These are phyloP conservation scores for Montipora sp. DNA, from an alignment of 64 coral and sea anemone species.

Conservation along the genomic window DNA sequence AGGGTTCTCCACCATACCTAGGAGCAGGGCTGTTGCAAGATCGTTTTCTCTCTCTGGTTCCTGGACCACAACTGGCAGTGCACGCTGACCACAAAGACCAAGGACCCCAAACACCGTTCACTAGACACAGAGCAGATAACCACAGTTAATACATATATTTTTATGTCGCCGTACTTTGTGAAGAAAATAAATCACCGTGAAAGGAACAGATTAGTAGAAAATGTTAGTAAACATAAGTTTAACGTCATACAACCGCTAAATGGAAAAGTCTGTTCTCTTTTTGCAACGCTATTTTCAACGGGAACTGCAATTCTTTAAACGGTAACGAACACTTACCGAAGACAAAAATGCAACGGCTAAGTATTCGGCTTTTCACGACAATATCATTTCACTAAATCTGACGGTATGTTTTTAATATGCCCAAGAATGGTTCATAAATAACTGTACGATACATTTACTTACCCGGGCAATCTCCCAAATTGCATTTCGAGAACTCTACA, in stretches of 20 bases:
- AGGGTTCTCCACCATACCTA: slow-evolving; percentile 70
- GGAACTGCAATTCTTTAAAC: no score
- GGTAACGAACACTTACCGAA: no score
- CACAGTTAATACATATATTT: neutral
- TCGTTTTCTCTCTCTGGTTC: slow-evolving; percentile 76
- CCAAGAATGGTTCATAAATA: neutral
- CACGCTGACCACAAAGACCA: slow-evolving; percentile 90
- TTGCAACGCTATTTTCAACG: no score
- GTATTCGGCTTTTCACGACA: neutral
- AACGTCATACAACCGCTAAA: no score
- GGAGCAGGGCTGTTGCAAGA: slow-evolving; percentile 74
- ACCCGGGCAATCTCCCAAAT: slow-evolving; percentile 82
- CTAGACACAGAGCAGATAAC: neutral
- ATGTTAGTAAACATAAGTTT: no score
- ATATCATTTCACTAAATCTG: neutral
- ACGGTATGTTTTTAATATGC: neutral
- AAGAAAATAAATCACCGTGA: no score
- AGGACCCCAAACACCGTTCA: slow-evolving; percentile 78
- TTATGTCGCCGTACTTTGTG: neutral
- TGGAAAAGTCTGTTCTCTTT: no score
- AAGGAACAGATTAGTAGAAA: no score
- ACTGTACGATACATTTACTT: neutral
- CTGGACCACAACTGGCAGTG: slow-evolving; percentile 78
- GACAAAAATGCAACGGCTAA: no score
- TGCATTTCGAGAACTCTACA: slow-evolving; percentile 69